Percentiles rank a stretch among this genome's conserved stretches.
Evolutionary conservation across 2,113 vertebrate genomes (phyloP).

Genomic region (Eupsittula cactorum): DNA sequence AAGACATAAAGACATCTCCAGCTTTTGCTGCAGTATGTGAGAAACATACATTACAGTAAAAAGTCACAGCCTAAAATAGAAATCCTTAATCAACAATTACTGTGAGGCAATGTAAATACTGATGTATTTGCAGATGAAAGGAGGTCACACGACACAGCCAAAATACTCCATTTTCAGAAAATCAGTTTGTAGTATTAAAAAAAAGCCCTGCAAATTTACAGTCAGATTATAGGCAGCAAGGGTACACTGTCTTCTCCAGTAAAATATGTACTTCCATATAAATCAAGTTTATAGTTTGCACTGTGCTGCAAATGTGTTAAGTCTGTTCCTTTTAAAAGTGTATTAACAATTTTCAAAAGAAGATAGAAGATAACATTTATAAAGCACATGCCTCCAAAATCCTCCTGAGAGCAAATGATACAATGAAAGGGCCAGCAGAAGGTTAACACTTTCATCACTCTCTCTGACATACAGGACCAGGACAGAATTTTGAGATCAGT

Average conservation of each 20-base stretch:
- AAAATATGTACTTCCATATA: conserved; percentile 43
- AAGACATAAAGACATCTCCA: not conserved
- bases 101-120: conserved; percentile 26
- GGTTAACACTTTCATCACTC: not conserved
- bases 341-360: conserved; percentile 38
- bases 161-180: conserved; percentile 38
- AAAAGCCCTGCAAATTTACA: not conserved
- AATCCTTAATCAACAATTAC: conserved; percentile 39
- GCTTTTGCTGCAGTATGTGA: conserved; percentile 22
- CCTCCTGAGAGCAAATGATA: not conserved
- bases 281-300: conserved; percentile 52
- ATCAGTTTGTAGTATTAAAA: not conserved
- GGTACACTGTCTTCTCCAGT: conserved; percentile 1
- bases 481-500: not conserved
- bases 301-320: conserved; percentile 15
- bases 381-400: not conserved
- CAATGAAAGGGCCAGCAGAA: not conserved
- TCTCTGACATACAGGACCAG: not conserved
- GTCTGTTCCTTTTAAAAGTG: conserved; percentile 22
- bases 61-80: conserved; percentile 22
- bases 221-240: conserved; percentile 29
- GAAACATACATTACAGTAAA: not conserved
- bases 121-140: conserved; percentile 45
- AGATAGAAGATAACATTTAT: conserved; percentile 9
- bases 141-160: not conserved